Conservation (phyloP, 2,113 vertebrate genomes). For the Microcebus jonahi region DNA sequence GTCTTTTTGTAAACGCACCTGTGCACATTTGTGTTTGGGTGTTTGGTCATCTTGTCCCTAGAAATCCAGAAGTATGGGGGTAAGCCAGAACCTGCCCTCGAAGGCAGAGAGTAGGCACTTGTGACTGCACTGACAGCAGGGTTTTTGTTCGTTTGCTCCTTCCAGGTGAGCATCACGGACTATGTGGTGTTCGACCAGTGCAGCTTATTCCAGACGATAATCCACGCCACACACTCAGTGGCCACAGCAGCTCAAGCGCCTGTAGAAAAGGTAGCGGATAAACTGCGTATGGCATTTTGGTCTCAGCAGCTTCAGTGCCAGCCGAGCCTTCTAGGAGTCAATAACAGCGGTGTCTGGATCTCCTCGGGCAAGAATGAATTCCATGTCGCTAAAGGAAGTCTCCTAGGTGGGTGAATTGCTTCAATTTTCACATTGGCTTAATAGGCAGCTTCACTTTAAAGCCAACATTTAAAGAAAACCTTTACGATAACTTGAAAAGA, state of each 20-base stretch:
- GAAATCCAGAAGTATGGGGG: not conserved
- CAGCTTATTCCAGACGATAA: constrained; percentile 95
- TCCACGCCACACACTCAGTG: constrained; percentile 95
- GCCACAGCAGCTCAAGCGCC: constrained; percentile 94
- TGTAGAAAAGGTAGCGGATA: constrained; percentile 94
- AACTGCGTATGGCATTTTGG: constrained; percentile 93
- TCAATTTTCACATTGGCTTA: not conserved
- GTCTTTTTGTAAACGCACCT: fast-evolving
- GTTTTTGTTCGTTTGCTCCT: not conserved
- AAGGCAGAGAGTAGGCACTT: fast-evolving
- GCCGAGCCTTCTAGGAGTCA: constrained; percentile 94
- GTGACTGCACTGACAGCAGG: not conserved
- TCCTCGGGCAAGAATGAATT: constrained; percentile 96
- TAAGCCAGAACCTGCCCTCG: fast-evolving
- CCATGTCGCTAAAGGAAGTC: constrained; percentile 94
- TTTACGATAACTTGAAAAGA: not conserved
- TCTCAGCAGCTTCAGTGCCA: constrained; percentile 96
- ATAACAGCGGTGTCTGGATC: constrained; percentile 93
- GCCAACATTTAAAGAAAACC: not conserved
- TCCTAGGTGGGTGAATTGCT: constrained; percentile 88
- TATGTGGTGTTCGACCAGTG: constrained; percentile 98
- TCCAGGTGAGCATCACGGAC: constrained; percentile 97
- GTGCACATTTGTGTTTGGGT: fast-evolving
- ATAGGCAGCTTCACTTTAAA: not conserved
- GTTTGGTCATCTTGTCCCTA: not conserved